Conservation (phyloP, 2,888 invertebrate genomes). For the Thecophora atra region DNA sequence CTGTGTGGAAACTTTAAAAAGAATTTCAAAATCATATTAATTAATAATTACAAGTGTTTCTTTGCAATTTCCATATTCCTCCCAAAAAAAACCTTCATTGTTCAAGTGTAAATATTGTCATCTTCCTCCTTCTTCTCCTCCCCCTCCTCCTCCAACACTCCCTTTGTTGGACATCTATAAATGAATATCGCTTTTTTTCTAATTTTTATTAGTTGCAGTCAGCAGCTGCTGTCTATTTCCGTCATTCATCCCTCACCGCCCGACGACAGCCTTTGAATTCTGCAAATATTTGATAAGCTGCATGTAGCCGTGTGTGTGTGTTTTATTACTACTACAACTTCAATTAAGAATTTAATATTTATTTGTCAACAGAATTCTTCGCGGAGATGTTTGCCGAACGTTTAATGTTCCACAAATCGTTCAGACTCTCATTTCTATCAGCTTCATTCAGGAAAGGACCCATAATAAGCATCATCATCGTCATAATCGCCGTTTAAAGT, state of each 20-base stretch:
- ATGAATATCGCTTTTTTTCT: background rate
- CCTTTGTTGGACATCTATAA: background rate
- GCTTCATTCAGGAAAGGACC: background rate
- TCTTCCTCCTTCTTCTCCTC: background rate
- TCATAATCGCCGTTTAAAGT: background rate
- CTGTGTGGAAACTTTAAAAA: background rate
- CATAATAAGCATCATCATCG: background rate
- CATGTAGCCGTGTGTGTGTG: background rate
- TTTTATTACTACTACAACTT: background rate
- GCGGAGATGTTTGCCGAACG: background rate
- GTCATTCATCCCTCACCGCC: constrained; percentile 4
- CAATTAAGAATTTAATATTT: constrained; percentile 29
- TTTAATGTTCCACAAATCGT: background rate
- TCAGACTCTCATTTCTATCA: background rate
- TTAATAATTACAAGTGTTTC: background rate
- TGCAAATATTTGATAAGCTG: constrained; percentile 34
- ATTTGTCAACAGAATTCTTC: constrained; percentile 4
- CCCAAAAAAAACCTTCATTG: too few relatives aligned
- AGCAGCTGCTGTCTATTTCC: constrained; percentile 7
- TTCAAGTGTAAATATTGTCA: background rate
- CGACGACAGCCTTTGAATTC: background rate
- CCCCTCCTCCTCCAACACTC: background rate
- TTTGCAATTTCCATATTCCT: too few relatives aligned
- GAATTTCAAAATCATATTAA: background rate
- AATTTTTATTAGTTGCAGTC: background rate